A percentile compares a stretch with the other conserved stretches of the same genome.
These are phyloP conservation scores for Panthera uncia DNA, from an alignment of 2,113 vertebrate species.

Conservation along the genomic window DNA sequence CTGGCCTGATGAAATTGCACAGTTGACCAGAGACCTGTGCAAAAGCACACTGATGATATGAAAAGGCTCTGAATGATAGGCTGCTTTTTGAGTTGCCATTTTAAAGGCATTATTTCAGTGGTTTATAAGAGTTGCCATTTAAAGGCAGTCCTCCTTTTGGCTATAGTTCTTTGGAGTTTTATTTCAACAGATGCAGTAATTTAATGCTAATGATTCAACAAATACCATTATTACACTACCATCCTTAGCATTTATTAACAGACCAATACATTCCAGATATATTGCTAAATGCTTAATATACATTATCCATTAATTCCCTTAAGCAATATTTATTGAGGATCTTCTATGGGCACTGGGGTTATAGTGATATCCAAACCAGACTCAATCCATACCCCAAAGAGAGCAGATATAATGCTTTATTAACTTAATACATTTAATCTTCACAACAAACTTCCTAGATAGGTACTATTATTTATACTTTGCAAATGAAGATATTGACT, in stretches of 20 bases:
- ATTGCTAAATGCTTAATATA: not conserved
- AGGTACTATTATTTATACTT: not conserved
- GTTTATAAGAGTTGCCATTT: not conserved
- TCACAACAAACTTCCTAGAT: not conserved
- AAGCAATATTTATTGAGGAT: not conserved
- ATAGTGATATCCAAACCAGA: not conserved
- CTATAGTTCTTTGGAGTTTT: not conserved
- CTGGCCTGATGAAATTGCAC: not conserved
- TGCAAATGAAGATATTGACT: not conserved
- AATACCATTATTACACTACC: not conserved
- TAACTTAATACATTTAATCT: not conserved
- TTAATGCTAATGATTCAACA: not conserved
- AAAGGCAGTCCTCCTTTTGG: not conserved
- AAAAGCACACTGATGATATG: not conserved
- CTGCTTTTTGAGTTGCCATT: not conserved
- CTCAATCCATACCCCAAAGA: not conserved
- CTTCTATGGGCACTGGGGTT: not conserved
- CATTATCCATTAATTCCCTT: not conserved
- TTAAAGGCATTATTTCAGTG: not conserved
- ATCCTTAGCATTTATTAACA: not conserved
- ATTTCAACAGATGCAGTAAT: not conserved
- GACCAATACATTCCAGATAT: not conserved
- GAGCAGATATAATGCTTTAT: not conserved
- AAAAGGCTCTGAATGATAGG: not conserved
- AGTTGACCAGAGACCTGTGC: not conserved